A percentile compares a stretch with the other conserved stretches of the same genome.
These are phyloP conservation scores for Cheirogaleus major DNA, from an alignment of 2,797 vertebrate species.

Conservation along the genomic window DNA sequence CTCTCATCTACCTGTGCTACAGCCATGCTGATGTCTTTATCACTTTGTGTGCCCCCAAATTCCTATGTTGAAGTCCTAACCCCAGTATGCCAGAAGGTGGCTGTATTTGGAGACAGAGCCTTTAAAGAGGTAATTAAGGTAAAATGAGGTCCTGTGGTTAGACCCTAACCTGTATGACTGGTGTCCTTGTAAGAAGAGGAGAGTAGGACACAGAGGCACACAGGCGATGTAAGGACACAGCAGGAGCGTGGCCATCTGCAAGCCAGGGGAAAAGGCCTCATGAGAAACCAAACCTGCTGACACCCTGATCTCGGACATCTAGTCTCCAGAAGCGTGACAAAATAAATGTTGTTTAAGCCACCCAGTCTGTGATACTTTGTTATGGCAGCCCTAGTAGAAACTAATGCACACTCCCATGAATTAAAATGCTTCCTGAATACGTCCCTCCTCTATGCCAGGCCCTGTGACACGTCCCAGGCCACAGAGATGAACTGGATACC, in stretches of 20 bases:
- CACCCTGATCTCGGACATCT: not conserved
- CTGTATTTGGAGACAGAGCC: not conserved
- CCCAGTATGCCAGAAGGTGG: too few relatives aligned
- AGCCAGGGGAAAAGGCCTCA: not conserved
- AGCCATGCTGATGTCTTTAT: not conserved
- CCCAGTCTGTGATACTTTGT: not conserved
- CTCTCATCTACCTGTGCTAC: not conserved
- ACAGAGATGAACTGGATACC: not conserved
- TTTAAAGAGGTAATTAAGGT: not conserved
- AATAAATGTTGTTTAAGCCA: not conserved
- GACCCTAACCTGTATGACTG: not conserved
- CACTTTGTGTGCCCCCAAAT: not conserved
- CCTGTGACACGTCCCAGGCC: not conserved
- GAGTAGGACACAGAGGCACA: not conserved
- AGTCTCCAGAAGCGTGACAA: not conserved
- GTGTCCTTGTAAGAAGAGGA: not conserved
- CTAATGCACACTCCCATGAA: not conserved
- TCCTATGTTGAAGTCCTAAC: not conserved
- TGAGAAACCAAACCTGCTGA: not conserved
- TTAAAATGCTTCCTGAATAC: not conserved
- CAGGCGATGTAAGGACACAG: too few relatives aligned
- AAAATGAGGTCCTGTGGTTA: not conserved
- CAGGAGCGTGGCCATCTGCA: not conserved
- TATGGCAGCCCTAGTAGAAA: not conserved
- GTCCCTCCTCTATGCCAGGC: not conserved